Base-by-base conservation (phyloP, 2,888 invertebrate genomes). In the Drosophila emarginata region DNA sequence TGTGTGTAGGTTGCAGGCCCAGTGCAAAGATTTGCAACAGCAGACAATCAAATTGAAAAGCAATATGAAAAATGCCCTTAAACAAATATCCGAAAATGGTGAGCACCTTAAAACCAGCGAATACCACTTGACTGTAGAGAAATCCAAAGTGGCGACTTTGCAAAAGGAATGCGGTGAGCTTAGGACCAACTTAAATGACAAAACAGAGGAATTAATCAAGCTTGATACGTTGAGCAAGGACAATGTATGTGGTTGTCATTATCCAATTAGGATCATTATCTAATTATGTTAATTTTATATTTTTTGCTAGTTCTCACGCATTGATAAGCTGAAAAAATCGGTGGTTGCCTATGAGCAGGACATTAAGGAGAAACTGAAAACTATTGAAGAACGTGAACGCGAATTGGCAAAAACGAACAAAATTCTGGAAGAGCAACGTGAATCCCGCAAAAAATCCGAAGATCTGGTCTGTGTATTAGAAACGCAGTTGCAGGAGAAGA, bases 401-500 rank as follows among this genome's bases (percentile, higher is more conserved):
- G 91, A 91, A 21, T 72, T 91, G 68, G 64, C 74, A 15, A 91
- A 90, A 73, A 88, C 89, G 0, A 85, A 83, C 12, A 91, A 91
- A 60, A 72, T 79, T 0, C 85, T 91, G 15, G 91, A 91, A 14
- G 91, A 91, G 66, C 89, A 91, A 65, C 89, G 86, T 2, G 91
- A 91, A 54, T 89, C 87, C 0, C 88, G 91, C 63, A 88, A 88
- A 64, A 91, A 91, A 61, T 88, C 89, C 0, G 91, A 91, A 58
- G 91, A 90, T 69, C 77, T 91, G 5, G 87, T 91, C 4, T 88
- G 90, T 5, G 89, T 91, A 28, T 78, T 91, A 2, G 91, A 91
- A 61, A 77, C 79, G 0, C 91, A 91, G 61, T 71, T 91, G 28
- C 90, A 90, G 64, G 90, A 90, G 53, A 91, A 91, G 65, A 91